Base-by-base conservation (phyloP, 2,888 invertebrate genomes). In the Byasa hedistus region DNA sequence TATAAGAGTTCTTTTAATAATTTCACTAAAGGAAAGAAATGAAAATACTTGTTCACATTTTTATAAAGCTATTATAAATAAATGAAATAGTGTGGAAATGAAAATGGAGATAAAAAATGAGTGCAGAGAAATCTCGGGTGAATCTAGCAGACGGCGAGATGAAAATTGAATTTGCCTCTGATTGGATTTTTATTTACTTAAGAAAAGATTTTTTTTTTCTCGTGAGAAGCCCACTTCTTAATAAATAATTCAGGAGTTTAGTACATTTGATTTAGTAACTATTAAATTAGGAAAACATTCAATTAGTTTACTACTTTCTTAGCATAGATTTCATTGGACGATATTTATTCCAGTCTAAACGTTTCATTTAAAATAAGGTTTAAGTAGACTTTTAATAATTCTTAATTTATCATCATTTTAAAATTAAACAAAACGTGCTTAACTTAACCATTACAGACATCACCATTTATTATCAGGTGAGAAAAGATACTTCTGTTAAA, bases 131-230 rank as follows among this genome's bases (percentile, higher is more conserved):
- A 81, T 87, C 88, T 88, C 86, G 79, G 75, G 85, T 79, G 89
- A 84, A 84, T 87, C 88, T 83, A 71, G 76, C 82, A 76, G 80
- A 80, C 85, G 87, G 81, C 86, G 84, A 84, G 87, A 91, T 90
- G 89, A 91, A 91, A 91, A 90, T 91, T 91, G 91, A 86, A 91
- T 91, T 91, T 89, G 83, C 83, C 78, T 80, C 87, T 91, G 91
- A 91, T 91, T 91, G 91, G 91, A 91, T 89, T 91, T 91, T 91
- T 91, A 91, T 91, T 91, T 91, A 91, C 91, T 91, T 91, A 91
- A 91, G 91, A 91, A 91, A 91, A 91, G 91, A 91, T 90, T 89
- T 90, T 89, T 88, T 89, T 80, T 74, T 72, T 74, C 74, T 71
- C 73, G 71, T 74, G 73, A 65, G 71, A 70, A 74, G 73, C 76